phyloP scores from a whole-genome alignment of 2,113 vertebrate genomes.

The Tenrec ecaudatus region DNA sequence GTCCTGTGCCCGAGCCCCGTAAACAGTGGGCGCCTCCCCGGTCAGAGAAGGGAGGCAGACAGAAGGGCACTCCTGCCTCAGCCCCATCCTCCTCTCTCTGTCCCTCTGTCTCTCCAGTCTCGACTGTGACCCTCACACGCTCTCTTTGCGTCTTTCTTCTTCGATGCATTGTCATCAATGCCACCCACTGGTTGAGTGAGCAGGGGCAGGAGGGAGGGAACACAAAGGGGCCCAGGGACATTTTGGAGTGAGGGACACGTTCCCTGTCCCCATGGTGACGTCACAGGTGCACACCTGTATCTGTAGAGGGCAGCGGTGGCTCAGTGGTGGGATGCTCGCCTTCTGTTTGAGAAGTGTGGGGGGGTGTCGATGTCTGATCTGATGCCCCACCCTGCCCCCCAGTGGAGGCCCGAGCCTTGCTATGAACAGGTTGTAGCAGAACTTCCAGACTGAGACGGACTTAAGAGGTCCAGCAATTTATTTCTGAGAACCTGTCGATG shows the following conservation, averaged over 20 bases:
- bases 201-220: not conserved
- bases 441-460: not conserved
- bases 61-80: not conserved
- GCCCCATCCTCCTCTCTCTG: not conserved
- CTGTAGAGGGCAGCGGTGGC: not conserved
- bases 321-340: not conserved
- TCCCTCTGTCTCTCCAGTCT: not conserved
- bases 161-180: not conserved
- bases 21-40: constrained; percentile 1
- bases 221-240: not conserved
- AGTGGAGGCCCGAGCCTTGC: not conserved
- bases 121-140: accelerated
- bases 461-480: not conserved
- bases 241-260: not conserved
- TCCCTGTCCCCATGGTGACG: not conserved
- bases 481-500: not conserved
- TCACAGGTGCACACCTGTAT: not conserved
- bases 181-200: not conserved
- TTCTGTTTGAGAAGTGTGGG: not conserved
- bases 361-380: not conserved
- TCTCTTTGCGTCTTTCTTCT: not conserved
- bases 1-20: constrained; percentile 60
- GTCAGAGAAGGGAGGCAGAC: not conserved
- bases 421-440: not conserved
- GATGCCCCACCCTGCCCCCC: not conserved